Evolutionary conservation across 1,140 invertebrate genomes (phyloP), one percentile per base, ranked within the genome.

Genomic region (Zaprionus kolodkinae): DNA sequence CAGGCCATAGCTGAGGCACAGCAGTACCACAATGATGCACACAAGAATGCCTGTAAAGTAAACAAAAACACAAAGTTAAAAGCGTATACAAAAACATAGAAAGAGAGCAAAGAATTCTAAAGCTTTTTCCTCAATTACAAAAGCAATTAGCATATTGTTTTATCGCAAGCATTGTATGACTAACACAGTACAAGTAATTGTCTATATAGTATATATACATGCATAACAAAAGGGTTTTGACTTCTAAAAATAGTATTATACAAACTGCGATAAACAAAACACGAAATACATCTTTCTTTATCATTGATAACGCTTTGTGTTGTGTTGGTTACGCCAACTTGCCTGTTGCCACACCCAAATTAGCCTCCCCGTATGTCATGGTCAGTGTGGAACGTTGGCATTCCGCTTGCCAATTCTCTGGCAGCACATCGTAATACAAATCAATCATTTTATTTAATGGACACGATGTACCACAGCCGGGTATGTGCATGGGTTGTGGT

Each of bases 381-480:
- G 89, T 80, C 66, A 93, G 67, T 0, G 91, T 87, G 2, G 90
- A 83, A 15, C 93, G 70, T 30, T 85, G 75, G 84, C 95, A 95
- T 76, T 95, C 95, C 36, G 87, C 88, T 7, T 94, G 92, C 94
- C 94, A 95, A 78, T 95, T 92, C 30, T 84, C 76, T 30, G 95
- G 95, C 79, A 95, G 81, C 1, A 94, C 72, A 66, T 94, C 92
- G 77, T 93, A 93, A 13, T 94, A 94, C 12, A 95, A 40, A 54
- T 83, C 76, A 10, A 93, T 77, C 84, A 96, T 95, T 70, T 94
- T 82, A 10, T 93, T 80, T 1, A 96, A 73, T 4, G 95, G 94
- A 79, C 96, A 96, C 13, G 93, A 91, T 6, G 91, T 66, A 11
- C 92, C 92, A 79, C 96, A 96, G n/a, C 93, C 93, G 13, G 95